Evolutionary conservation across 1,140 invertebrate genomes (phyloP).

Genomic region (Scaptomyza pallida): DNA sequence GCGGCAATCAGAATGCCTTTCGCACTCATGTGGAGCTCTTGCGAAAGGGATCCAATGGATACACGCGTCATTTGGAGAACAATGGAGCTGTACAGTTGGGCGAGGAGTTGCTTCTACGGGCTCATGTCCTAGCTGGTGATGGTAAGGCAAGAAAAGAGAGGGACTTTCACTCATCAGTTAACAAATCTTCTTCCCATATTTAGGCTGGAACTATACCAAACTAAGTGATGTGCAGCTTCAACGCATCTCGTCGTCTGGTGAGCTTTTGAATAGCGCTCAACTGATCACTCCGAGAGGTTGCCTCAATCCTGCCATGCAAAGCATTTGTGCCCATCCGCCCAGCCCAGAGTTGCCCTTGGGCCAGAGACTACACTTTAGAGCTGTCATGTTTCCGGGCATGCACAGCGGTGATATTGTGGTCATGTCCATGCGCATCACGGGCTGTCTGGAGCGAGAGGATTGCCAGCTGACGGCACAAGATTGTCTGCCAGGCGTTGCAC

Average conservation of each 20-base stretch:
- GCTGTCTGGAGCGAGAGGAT: conserved; percentile 86
- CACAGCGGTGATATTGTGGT: conserved; percentile 87
- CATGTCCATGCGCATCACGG: conserved; percentile 86
- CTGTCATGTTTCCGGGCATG: conserved; percentile 89
- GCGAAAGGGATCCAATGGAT: conserved; percentile 85
- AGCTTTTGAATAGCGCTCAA: conserved; percentile 84
- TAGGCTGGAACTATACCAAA: conserved; percentile 87
- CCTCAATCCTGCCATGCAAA: conserved; percentile 85
- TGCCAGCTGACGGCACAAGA: conserved; percentile 83
- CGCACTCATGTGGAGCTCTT: conserved; percentile 86
- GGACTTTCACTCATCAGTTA: no score
- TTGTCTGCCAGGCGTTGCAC: conserved; percentile 44
- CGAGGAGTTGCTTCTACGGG: conserved; percentile 87
- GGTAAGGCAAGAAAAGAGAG: conserved; percentile 84
- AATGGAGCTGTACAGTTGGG: conserved; percentile 87
- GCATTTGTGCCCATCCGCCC: conserved; percentile 85
- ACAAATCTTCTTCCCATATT: neutral
- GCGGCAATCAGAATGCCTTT: conserved; percentile 86
- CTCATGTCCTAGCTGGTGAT: conserved; percentile 86
- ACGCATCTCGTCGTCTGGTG: conserved; percentile 71
- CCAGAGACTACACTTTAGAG: conserved; percentile 85
- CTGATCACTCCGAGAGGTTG: conserved; percentile 86
- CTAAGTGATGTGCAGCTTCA: conserved; percentile 86
- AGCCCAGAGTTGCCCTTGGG: conserved; percentile 80
- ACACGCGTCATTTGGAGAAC: conserved; percentile 85